Evolutionary conservation across 2,113 vertebrate species (phyloP).

Genomic region (Catharus minimus): DNA sequence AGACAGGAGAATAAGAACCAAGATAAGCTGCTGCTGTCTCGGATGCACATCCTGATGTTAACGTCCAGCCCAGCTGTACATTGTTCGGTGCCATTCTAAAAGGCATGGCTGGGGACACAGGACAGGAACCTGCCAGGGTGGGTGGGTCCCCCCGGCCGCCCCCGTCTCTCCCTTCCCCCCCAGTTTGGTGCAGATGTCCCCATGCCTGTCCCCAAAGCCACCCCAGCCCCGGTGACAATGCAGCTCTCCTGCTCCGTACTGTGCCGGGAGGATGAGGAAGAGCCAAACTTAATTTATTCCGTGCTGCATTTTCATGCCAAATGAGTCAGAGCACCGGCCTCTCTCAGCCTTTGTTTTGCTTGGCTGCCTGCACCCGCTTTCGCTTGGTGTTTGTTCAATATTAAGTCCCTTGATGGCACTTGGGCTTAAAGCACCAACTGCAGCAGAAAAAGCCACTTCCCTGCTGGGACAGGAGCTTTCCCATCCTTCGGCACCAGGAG

Average conservation of each 20-base stretch:
- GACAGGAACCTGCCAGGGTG: background rate
- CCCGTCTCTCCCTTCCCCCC: too few relatives aligned
- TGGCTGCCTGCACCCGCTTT: background rate
- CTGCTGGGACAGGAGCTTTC: background rate
- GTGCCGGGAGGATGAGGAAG: background rate
- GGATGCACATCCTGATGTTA: fast-evolving
- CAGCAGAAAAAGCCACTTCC: background rate
- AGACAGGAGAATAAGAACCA: background rate
- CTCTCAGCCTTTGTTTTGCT: conserved; percentile 31
- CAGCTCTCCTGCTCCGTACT: fast-evolving
- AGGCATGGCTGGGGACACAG: background rate
- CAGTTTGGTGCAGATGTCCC: background rate
- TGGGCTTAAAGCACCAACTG: conserved; percentile 8
- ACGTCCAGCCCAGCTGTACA: background rate
- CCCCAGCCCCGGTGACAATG: fast-evolving
- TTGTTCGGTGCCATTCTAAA: background rate
- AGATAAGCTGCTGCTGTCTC: background rate
- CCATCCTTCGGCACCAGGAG: background rate
- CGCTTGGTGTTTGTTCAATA: conserved; percentile 17
- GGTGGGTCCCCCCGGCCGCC: background rate
- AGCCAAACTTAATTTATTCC: conserved; percentile 4
- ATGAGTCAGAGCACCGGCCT: conserved; percentile 38
- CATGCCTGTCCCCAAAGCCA: background rate
- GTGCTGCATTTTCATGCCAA: conserved; percentile 14
- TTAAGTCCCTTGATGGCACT: conserved; percentile 26